phyloP scores from a whole-genome alignment of 2,797 vertebrate species.

The Manis crassicaudata region DNA sequence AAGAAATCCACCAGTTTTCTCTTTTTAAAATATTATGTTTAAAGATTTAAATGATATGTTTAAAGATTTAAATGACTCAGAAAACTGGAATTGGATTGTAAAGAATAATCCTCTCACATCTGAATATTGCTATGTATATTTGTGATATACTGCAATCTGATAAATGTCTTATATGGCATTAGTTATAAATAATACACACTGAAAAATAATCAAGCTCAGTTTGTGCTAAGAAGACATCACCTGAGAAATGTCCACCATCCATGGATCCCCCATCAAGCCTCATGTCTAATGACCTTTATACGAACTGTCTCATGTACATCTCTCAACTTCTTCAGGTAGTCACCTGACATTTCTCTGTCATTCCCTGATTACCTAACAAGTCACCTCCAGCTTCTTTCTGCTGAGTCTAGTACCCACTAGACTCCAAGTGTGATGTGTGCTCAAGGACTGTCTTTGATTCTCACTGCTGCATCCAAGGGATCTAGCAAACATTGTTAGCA shows the following conservation, averaged over 20 bases:
- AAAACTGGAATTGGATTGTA: not conserved
- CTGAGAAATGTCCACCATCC: not conserved
- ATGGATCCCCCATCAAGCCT: not conserved
- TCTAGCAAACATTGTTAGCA: not conserved
- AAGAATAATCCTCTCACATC: not conserved
- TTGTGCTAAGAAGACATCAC: not conserved
- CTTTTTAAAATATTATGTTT: constrained; percentile 34
- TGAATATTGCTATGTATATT: not conserved
- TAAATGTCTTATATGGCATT: not conserved
- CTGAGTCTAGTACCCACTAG: not conserved
- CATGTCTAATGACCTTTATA: not conserved
- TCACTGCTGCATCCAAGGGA: not conserved
- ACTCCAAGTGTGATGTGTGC: not conserved
- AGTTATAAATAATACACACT: not conserved
- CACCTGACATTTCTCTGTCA: too few relatives aligned
- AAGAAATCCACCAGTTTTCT: constrained; percentile 62
- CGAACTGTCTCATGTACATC: too few relatives aligned
- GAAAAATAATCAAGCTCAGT: not conserved
- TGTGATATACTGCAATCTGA: not conserved
- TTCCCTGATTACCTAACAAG: too few relatives aligned
- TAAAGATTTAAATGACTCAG: constrained; percentile 41
- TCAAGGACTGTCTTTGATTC: not conserved
- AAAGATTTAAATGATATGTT: constrained; percentile 40
- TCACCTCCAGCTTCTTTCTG: too few relatives aligned
- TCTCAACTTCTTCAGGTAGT: too few relatives aligned